Conservation (phyloP, 2,113 vertebrate species). For the Leptodactylus fuscus region DNA sequence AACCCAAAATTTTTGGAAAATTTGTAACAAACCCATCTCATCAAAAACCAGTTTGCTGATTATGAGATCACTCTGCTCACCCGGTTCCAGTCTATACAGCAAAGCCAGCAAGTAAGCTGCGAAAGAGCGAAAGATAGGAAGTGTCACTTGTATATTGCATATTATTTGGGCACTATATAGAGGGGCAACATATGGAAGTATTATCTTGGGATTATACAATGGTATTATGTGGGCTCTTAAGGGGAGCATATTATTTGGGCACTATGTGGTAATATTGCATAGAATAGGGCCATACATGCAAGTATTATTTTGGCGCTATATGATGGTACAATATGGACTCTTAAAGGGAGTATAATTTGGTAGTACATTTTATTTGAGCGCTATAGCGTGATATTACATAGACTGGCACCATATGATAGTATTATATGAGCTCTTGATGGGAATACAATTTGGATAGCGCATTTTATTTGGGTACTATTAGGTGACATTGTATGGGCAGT, state of each 20-base stretch:
- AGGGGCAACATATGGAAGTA: not conserved
- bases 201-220: not conserved
- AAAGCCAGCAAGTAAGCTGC: no score
- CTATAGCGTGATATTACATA: no score
- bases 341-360: no score
- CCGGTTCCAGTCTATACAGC: no score
- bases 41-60: no score
- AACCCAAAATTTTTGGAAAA: no score
- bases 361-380: no score
- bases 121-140: no score
- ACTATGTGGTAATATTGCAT: not conserved
- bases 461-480: not conserved
- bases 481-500: not conserved
- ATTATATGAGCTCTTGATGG: not conserved
- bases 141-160: not conserved
- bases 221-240: not conserved
- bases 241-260: no score
- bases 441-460: not conserved
- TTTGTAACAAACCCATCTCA: no score
- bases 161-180: not conserved
- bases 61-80: no score
- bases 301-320: not conserved
- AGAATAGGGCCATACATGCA: not conserved
- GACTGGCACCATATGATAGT: no score
- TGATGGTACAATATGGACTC: not conserved